phyloP scores from a whole-genome alignment of 2,113 vertebrate genomes.

The Ginglymostoma cirratum region DNA sequence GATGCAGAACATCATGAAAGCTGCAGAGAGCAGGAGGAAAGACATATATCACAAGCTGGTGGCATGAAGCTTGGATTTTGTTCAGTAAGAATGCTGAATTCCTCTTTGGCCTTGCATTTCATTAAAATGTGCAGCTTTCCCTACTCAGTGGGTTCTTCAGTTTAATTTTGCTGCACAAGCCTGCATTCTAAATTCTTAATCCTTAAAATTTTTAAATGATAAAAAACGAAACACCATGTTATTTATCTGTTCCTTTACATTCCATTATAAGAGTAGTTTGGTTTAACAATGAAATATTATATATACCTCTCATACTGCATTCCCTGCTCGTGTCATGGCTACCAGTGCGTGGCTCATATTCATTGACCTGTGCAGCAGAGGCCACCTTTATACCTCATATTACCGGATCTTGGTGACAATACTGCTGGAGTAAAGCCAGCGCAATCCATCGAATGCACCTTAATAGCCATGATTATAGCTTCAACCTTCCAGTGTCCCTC shows the following conservation, averaged over 20 bases:
- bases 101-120: neutral
- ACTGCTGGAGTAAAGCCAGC: neutral
- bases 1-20: neutral
- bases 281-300: neutral
- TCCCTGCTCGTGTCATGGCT: neutral
- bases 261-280: neutral
- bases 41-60: neutral
- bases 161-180: neutral
- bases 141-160: neutral
- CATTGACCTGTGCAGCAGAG: neutral
- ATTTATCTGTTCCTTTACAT: neutral
- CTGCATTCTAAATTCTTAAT: neutral
- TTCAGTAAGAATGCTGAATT: neutral
- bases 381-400: conserved; percentile 3
- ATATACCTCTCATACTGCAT: neutral
- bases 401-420: neutral
- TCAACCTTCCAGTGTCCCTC: conserved; percentile 14
- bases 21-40: neutral
- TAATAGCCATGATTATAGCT: neutral
- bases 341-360: neutral
- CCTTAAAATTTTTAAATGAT: neutral
- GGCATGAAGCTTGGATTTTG: neutral
- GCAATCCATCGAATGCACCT: neutral
- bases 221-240: neutral
- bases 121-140: neutral